These are phyloP conservation scores for Torymus aiolomorphi DNA, from an alignment of 2,888 invertebrate genomes.

Conservation along the genomic window DNA sequence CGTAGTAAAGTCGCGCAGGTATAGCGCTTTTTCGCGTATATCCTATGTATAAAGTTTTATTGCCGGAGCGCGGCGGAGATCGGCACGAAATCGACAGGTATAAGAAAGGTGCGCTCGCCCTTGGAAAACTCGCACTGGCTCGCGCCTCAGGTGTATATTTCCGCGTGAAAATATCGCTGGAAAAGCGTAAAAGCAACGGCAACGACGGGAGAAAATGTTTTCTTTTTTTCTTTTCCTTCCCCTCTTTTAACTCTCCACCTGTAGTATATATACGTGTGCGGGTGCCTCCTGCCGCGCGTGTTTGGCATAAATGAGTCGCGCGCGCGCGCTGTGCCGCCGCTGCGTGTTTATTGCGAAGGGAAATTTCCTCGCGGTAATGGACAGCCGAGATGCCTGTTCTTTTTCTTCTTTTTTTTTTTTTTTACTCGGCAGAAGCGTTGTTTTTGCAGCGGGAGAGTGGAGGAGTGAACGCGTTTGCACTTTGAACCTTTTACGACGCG, in stretches of 20 bases:
- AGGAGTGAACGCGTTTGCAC: background rate
- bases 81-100: conserved; percentile 43
- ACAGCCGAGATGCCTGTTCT: conserved; percentile 1
- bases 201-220: too few relatives aligned
- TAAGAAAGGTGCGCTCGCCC: background rate
- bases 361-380: conserved; percentile 31
- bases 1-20: conserved; percentile 1
- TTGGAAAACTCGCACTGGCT: too few relatives aligned
- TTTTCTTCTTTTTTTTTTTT: background rate
- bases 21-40: background rate
- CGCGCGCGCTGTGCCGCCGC: background rate
- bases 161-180: background rate
- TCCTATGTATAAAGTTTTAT: conserved; percentile 44
- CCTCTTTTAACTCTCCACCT: too few relatives aligned
- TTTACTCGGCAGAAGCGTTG: background rate
- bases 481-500: conserved; percentile 20
- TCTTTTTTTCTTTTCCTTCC: too few relatives aligned
- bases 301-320: background rate
- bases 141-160: background rate
- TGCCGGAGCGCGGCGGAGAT: conserved; percentile 20
- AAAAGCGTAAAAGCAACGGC: too few relatives aligned
- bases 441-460: background rate
- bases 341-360: background rate
- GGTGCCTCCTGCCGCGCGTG: too few relatives aligned
- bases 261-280: too few relatives aligned